Conservation (phyloP, 37 sponge, comb jelly and placozoan genomes). For the Beroe forskalii region DNA sequence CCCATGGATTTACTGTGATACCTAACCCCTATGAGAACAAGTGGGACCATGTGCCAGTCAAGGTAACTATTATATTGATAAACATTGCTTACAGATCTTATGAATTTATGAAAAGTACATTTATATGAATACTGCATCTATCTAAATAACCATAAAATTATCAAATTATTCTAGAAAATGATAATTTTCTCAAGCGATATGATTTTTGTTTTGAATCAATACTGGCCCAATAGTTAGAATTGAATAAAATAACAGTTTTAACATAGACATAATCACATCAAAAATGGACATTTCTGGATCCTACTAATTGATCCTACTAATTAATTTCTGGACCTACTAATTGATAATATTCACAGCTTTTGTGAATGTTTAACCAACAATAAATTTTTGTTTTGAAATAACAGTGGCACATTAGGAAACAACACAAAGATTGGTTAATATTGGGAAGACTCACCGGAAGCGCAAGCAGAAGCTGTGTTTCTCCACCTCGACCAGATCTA, state of each 20-base stretch:
- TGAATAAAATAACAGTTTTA: not conserved
- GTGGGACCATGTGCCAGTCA: constrained; percentile 35
- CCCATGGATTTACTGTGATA: constrained; percentile 26
- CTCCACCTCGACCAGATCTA: not conserved
- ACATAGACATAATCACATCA: too few species aligned
- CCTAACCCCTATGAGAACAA: constrained; percentile 33
- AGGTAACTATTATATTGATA: not conserved
- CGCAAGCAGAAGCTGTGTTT: constrained; percentile 20
- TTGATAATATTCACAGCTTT: too few species aligned
- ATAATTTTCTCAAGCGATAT: too few species aligned
- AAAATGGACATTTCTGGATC: too few species aligned
- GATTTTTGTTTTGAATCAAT: not conserved
- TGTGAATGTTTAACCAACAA: not conserved
- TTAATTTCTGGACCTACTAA: too few species aligned
- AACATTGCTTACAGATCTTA: too few species aligned
- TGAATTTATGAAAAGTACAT: too few species aligned
- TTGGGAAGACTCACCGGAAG: constrained; percentile 26
- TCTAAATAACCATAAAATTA: not conserved
- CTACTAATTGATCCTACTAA: too few species aligned
- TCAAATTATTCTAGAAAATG: not conserved
- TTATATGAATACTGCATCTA: too few species aligned
- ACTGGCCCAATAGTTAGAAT: not conserved
- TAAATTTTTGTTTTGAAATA: too few species aligned
- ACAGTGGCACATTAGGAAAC: too few species aligned
- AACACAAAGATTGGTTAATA: constrained; percentile 18